phyloP scores from a whole-genome alignment of 2,888 invertebrate genomes.

The Stratiomys singularior region DNA sequence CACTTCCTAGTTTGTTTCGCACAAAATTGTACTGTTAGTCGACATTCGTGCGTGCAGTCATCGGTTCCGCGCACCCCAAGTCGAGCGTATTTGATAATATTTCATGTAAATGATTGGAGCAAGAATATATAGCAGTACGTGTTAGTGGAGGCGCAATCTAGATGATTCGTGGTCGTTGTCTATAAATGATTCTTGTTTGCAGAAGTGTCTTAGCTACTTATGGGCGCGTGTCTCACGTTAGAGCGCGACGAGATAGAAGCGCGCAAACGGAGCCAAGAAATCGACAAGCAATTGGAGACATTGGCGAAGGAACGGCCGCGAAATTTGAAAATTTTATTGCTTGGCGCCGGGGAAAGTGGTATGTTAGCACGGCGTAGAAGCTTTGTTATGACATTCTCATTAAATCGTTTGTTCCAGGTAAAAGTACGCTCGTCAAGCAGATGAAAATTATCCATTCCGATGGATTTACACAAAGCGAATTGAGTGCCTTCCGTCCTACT shows the following conservation, averaged over 20 bases:
- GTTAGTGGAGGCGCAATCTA: not conserved
- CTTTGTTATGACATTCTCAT: not conserved
- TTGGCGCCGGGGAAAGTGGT: slow-evolving; percentile 73
- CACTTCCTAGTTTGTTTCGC: slow-evolving; percentile 1
- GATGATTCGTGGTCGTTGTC: too few relatives aligned
- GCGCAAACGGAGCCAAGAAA: slow-evolving; percentile 70
- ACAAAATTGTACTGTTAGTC: not conserved
- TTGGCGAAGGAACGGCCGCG: slow-evolving; percentile 70
- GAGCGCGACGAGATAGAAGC: slow-evolving; percentile 72
- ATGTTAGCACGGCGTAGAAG: slow-evolving; percentile 33
- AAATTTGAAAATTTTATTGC: slow-evolving; percentile 72
- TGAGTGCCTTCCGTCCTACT: slow-evolving; percentile 72
- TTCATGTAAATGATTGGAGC: slow-evolving; percentile 7
- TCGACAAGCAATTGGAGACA: slow-evolving; percentile 70
- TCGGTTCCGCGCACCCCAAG: not conserved
- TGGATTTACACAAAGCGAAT: slow-evolving; percentile 71
- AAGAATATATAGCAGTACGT: slow-evolving; percentile 2
- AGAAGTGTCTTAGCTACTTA: slow-evolving; percentile 55
- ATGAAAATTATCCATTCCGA: slow-evolving; percentile 77
- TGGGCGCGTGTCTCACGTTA: slow-evolving; percentile 73
- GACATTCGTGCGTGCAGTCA: not conserved
- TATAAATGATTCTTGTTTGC: not conserved
- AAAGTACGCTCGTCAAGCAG: slow-evolving; percentile 75
- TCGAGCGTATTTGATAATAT: not conserved
- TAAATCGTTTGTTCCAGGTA: slow-evolving; percentile 62